Percentiles rank a stretch among this genome's conserved stretches.
Conservation (phyloP, 1,140 invertebrate species). For the Mesaphorura yosii region DNA sequence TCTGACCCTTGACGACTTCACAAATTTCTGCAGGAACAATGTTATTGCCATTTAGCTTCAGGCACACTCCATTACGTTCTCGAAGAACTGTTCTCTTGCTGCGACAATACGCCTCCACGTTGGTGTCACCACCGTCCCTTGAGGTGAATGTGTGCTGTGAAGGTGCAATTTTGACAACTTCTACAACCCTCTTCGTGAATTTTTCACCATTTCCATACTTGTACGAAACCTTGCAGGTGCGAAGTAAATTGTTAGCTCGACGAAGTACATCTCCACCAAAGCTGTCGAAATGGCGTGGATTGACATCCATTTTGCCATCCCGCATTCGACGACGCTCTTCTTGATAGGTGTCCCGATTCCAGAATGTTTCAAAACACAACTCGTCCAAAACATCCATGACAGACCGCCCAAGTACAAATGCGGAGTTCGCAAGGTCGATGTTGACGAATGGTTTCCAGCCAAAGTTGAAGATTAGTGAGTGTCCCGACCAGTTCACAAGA, state of each 20-base stretch:
- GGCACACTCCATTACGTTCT: not conserved
- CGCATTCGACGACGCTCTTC: no score
- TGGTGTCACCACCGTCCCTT: not conserved
- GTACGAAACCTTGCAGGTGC: not conserved
- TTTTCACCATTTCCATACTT: not conserved
- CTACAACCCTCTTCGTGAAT: not conserved
- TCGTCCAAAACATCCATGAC: not conserved
- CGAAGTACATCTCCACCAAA: not conserved
- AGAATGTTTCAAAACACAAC: not conserved
- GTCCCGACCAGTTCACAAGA: slow-evolving; percentile 6
- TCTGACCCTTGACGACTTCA: not conserved
- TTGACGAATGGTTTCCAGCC: slow-evolving; percentile 9
- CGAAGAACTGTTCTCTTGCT: not conserved
- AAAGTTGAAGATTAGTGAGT: not conserved
- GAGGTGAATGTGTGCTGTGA: not conserved
- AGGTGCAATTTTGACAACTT: not conserved
- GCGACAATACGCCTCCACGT: not conserved
- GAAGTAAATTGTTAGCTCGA: not conserved
- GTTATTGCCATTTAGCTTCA: not conserved
- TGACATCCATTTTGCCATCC: not conserved
- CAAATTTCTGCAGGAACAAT: slow-evolving; percentile 4
- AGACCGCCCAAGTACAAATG: not conserved
- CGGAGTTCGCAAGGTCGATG: slow-evolving; percentile 6
- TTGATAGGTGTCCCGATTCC: no score
- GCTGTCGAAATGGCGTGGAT: not conserved